Evolutionary conservation across 53 echinoderm and acorn worm species (phyloP).

Genomic region (Arbacia lixula): DNA sequence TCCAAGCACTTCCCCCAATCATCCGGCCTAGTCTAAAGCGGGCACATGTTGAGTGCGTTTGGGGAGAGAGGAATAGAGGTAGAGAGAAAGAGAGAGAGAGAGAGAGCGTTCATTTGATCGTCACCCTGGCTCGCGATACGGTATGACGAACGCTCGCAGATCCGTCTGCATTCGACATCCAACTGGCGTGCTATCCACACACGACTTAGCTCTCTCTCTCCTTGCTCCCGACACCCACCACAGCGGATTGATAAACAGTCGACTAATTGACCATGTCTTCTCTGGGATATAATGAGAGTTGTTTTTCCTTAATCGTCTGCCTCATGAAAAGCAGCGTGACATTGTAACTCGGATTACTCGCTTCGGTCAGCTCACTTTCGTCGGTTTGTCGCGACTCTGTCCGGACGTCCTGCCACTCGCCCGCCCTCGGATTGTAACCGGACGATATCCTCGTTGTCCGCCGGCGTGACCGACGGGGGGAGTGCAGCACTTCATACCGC

Average conservation of each 20-base stretch:
- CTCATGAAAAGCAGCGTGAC: neutral
- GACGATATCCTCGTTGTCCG: slow-evolving; percentile 22
- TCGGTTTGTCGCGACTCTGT: slow-evolving; percentile 21
- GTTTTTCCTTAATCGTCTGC: too few species aligned
- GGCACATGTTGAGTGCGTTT: slow-evolving; percentile 44
- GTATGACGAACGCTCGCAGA: slow-evolving; percentile 16
- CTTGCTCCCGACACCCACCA: too few species aligned
- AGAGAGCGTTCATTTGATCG: slow-evolving; percentile 25
- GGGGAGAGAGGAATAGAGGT: slow-evolving; percentile 1
- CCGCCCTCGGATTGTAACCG: slow-evolving; percentile 48
- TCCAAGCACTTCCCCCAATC: slow-evolving; percentile 52
- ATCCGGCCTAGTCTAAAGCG: slow-evolving; percentile 42
- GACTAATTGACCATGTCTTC: too few species aligned
- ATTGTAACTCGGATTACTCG: neutral
- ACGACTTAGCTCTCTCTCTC: too few species aligned
- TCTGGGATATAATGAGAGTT: too few species aligned
- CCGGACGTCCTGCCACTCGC: slow-evolving; percentile 42
- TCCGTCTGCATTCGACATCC: too few species aligned
- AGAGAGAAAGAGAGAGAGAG: slow-evolving; percentile 31
- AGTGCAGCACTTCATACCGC: too few species aligned
- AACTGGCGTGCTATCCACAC: too few species aligned
- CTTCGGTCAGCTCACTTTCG: slow-evolving; percentile 29
- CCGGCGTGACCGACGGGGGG: slow-evolving; percentile 25
- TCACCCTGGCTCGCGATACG: slow-evolving; percentile 15
- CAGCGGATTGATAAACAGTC: too few species aligned